A percentile compares a stretch with the other conserved stretches of the same genome.
phyloP scores from a whole-genome alignment of 2,113 vertebrate species.

The Physeter macrocephalus region DNA sequence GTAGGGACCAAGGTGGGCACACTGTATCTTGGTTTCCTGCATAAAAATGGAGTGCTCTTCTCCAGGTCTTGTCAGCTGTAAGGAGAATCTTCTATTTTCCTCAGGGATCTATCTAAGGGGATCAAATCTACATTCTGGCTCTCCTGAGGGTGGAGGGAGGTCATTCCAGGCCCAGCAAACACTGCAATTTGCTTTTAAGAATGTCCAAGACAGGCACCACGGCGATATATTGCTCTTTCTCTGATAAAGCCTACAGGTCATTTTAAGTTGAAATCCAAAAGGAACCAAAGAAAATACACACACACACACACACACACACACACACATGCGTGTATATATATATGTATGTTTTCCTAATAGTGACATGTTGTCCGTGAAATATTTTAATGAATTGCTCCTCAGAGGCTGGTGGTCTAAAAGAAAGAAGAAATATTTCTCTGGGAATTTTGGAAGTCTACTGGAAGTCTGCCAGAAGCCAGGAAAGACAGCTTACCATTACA shows the following conservation, averaged over 20 bases:
- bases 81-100: not conserved
- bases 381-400: slow-evolving; percentile 13
- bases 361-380: not conserved
- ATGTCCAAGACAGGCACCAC: not conserved
- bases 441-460: not conserved
- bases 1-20: not conserved
- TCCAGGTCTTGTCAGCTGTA: not conserved
- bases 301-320: not conserved
- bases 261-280: slow-evolving; percentile 35
- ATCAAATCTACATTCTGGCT: not conserved
- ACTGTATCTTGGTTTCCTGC: not conserved
- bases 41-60: not conserved
- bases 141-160: not conserved
- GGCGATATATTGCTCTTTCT: not conserved
- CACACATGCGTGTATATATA: too few relatives aligned
- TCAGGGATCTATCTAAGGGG: not conserved
- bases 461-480: not conserved
- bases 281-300: not conserved
- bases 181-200: not conserved
- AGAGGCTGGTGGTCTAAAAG: not conserved
- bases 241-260: not conserved
- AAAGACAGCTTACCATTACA: not conserved
- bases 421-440: not conserved
- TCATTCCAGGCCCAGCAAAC: not conserved
- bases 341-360: not conserved